phyloP scores from a whole-genome alignment of 2,797 vertebrate species.

The Halcyon chelicuti region DNA sequence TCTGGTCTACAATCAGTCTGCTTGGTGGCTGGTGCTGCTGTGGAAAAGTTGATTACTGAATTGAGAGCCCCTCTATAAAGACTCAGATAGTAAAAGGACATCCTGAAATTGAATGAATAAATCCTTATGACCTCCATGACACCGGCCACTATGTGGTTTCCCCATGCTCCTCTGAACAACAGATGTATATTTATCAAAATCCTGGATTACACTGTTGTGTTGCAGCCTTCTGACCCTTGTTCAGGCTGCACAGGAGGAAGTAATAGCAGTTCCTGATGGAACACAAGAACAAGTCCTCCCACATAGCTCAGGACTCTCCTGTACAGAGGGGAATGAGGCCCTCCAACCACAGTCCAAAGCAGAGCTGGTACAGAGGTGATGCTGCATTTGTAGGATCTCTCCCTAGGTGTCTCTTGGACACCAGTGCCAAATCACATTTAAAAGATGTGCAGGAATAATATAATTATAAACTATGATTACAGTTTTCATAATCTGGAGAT shows the following conservation, averaged over 20 bases:
- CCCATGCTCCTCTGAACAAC: accelerated
- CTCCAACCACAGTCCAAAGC: not conserved
- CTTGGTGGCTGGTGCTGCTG: not conserved
- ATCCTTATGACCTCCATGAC: not conserved
- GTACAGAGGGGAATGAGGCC: not conserved
- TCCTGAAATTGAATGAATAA: not conserved
- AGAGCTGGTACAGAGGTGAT: not conserved
- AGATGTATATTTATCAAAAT: not conserved
- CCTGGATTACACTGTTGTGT: not conserved
- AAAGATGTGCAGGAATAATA: not conserved
- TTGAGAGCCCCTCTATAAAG: not conserved
- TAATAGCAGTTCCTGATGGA: not conserved
- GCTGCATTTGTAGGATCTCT: not conserved
- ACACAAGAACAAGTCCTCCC: not conserved
- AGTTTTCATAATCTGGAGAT: not conserved
- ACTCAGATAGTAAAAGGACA: not conserved
- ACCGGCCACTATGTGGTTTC: not conserved
- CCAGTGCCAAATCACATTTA: not conserved
- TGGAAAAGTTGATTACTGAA: not conserved
- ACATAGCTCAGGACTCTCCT: not conserved
- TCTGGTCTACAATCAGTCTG: not conserved
- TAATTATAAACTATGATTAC: not conserved
- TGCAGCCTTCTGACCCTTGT: not conserved
- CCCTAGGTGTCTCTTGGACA: not conserved
- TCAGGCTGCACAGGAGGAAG: not conserved